Conservation (phyloP, 2,113 vertebrate genomes). For the Bombycilla garrulus region DNA sequence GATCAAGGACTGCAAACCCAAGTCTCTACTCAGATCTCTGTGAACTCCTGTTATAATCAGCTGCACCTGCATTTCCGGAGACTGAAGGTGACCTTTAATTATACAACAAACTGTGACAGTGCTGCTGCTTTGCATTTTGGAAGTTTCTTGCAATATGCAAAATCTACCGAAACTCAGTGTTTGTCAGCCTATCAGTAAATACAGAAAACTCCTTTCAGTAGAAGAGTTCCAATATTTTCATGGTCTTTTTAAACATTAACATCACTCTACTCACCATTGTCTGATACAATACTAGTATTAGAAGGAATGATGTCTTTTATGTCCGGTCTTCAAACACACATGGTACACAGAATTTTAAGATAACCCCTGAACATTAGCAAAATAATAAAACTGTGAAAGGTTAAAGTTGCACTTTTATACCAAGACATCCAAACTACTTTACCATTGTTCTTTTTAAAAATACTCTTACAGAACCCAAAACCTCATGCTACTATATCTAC, state of each 20-base stretch:
- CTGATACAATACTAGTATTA: neutral
- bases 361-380: neutral
- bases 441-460: neutral
- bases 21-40: neutral
- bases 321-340: neutral
- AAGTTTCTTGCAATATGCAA: neutral
- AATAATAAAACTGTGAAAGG: neutral
- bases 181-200: neutral
- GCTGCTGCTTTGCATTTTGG: neutral
- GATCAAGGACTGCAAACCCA: neutral
- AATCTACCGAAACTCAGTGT: neutral
- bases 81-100: slow-evolving; percentile 32
- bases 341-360: neutral
- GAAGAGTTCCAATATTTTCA: neutral
- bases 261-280: neutral
- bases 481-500: neutral
- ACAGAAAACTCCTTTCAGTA: neutral
- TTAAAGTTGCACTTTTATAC: neutral
- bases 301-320: neutral
- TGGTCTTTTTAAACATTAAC: neutral
- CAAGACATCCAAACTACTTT: neutral
- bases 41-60: neutral
- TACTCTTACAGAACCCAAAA: neutral
- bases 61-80: neutral
- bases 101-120: neutral